Evolutionary conservation across 2,113 vertebrate genomes (phyloP).

Genomic region (Pseudorasbora parva): DNA sequence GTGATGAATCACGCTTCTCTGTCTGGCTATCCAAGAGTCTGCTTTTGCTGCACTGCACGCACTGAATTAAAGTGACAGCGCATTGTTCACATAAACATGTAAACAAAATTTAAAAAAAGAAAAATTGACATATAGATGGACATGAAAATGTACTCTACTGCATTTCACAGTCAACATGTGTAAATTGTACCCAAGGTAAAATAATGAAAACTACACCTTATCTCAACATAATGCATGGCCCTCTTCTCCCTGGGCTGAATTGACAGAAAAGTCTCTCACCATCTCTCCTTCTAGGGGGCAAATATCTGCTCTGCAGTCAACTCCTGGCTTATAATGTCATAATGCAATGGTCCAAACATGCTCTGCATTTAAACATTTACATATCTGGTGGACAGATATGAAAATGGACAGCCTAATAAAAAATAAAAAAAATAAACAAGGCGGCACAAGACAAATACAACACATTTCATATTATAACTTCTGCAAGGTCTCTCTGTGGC

Average conservation of each 20-base stretch:
- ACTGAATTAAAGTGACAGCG: too few relatives aligned
- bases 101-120: too few relatives aligned
- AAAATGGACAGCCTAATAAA: neutral
- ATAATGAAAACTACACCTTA: too few relatives aligned
- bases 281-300: neutral
- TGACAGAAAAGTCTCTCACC: constrained; percentile 22
- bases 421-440: neutral
- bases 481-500: neutral
- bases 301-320: neutral
- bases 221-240: too few relatives aligned
- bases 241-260: neutral
- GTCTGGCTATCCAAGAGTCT: too few relatives aligned
- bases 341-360: neutral
- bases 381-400: neutral
- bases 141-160: too few relatives aligned
- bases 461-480: neutral
- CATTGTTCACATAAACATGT: too few relatives aligned
- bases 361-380: neutral
- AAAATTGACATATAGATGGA: too few relatives aligned
- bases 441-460: neutral
- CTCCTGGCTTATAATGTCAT: constrained; percentile 16
- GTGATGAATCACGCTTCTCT: too few relatives aligned
- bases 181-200: too few relatives aligned
- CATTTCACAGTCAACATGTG: too few relatives aligned
- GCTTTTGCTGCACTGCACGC: too few relatives aligned